Conservation (phyloP, 1,140 invertebrate genomes). For the Neuroterus valhalla region DNA sequence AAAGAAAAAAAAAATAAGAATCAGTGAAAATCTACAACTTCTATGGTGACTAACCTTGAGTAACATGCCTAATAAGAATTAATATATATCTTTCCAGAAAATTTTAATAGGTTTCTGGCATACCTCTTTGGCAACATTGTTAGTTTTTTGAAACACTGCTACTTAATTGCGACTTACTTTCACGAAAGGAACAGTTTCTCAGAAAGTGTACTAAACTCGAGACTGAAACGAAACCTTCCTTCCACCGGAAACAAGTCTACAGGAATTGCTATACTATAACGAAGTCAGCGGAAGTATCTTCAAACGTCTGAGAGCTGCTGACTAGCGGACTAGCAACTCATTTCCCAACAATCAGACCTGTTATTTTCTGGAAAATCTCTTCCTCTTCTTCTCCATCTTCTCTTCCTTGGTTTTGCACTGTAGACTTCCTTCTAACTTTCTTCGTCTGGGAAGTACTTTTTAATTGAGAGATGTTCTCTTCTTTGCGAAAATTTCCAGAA, state of each 20-base stretch:
- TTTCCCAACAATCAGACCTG: slow-evolving; percentile 27
- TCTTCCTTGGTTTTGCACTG: not conserved
- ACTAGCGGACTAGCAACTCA: slow-evolving; percentile 18
- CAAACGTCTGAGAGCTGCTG: not conserved
- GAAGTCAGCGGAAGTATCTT: slow-evolving; percentile 14
- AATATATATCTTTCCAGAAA: no score
- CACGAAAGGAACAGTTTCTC: not conserved
- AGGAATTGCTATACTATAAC: not conserved
- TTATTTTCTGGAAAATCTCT: slow-evolving; percentile 18
- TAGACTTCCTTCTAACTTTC: slow-evolving; percentile 14
- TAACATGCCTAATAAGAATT: no score
- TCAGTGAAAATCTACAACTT: no score
- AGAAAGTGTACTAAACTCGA: not conserved
- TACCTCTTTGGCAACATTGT: no score
- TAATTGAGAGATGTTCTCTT: not conserved
- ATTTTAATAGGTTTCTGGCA: no score
- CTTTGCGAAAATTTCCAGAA: not conserved
- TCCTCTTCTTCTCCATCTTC: slow-evolving; percentile 9
- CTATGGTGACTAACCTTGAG: no score
- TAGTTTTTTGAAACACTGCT: no score
- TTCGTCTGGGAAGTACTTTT: slow-evolving; percentile 9
- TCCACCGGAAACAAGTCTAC: slow-evolving; percentile 11
- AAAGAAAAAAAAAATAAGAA: not conserved
- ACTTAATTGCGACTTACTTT: not conserved
- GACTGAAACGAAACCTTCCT: not conserved